Evolutionary conservation across 2,113 vertebrate species (phyloP), one percentile per base, ranked within the genome.

Genomic region (Sclerurus mexicanus): DNA sequence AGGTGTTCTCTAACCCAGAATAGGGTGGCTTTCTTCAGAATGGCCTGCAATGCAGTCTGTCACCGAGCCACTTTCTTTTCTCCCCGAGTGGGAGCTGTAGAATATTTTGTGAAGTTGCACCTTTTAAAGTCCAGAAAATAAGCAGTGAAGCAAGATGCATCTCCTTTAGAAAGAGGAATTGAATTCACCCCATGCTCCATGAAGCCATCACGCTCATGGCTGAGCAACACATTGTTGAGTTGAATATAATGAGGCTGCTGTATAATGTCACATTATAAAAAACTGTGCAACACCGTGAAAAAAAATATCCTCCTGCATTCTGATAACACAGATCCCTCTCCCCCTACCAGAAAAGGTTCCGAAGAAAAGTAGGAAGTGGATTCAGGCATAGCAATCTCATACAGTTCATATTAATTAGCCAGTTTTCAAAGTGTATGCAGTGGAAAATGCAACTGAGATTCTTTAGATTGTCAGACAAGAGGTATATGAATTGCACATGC

Each of bases 211-310:
- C 81, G 76, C 75, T 94, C 79, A 93, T 74, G 60, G 68, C 73
- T 94, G 82, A 87, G 56, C 86, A 95, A 90, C 67, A 84, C 63
- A 30, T 44, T 77, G 82, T 74, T 47, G 72, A 85, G 33, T 25
- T 67, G 72, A 96, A 96, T 83, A 91, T 92, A 96, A 96, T 74
- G 82, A 97, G 79, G 63, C 59, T 91, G 68, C 79, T 90, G 71
- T 71, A 91, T 91, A 94, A 95, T 80, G 71, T 64, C 56, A 91
- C 75, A 50, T 90, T 73, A 94, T 33, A 95, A 87, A 96, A 94
- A 93, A 21, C 33, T 47, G 56, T 85, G 55, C 47, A 91, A 77
- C 35, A 58, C n/a, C 33, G 37, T 16, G 23, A 75, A 80, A 89
- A 68, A 93, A 62, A 33, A 3, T 40, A 7, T 9, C 18, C 40